Conservation (phyloP, 2,797 vertebrate species). For the Tokudaia muenninki region DNA sequence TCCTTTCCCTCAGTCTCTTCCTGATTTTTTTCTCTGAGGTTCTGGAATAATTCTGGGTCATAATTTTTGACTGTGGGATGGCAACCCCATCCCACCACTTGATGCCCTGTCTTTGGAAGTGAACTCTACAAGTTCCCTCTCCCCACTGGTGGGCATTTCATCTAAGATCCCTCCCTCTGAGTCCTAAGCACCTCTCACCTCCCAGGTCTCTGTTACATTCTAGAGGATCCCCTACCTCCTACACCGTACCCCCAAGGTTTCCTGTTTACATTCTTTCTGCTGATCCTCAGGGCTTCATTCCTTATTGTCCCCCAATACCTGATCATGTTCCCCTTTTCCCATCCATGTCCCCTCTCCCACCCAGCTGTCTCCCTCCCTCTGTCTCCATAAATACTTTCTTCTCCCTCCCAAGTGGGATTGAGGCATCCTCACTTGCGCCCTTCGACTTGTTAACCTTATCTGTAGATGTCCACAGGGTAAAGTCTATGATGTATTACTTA, state of each 20-base stretch:
- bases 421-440: background rate
- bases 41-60: background rate
- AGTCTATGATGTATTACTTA: background rate
- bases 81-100: background rate
- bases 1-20: too few relatives aligned
- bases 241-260: background rate
- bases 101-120: background rate
- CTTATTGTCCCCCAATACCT: background rate
- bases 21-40: too few relatives aligned
- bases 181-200: background rate
- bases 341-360: background rate
- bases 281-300: background rate
- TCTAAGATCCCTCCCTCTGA: background rate
- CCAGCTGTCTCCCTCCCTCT: background rate
- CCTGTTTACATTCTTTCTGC: background rate
- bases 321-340: background rate
- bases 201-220: background rate
- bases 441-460: background rate
- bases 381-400: background rate
- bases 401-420: background rate
- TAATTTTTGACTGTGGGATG: background rate
- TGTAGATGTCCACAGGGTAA: background rate
- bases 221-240: background rate
- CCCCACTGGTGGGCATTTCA: background rate
- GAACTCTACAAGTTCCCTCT: background rate